A percentile compares a stretch with the other conserved stretches of the same genome.
phyloP scores from a whole-genome alignment of 1,140 invertebrate species.

The Tetramorium parvispinum region DNA sequence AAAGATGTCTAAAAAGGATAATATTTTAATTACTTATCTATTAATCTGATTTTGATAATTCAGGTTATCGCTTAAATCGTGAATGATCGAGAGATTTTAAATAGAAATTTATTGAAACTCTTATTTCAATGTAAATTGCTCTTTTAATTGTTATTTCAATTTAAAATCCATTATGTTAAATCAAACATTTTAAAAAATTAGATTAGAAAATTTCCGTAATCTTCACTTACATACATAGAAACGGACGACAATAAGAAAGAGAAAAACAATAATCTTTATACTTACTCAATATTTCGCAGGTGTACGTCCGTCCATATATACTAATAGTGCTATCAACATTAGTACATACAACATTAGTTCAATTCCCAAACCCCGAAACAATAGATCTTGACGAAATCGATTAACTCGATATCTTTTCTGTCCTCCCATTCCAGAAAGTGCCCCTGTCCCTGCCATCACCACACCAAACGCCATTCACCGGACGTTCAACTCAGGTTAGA shows the following conservation, averaged over 20 bases:
- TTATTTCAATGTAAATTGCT: neutral
- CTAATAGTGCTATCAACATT: constrained; percentile 55
- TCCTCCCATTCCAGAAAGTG: constrained; percentile 81
- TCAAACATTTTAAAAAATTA: neutral
- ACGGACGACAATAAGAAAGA: neutral
- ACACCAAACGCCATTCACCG: constrained; percentile 80
- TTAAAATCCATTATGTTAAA: neutral
- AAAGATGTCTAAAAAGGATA: neutral
- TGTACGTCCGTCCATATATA: constrained; percentile 40
- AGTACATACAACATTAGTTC: constrained; percentile 63
- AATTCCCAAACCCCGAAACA: constrained; percentile 58
- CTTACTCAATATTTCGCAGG: neutral
- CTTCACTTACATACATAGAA: neutral
- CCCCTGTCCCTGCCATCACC: constrained; percentile 80
- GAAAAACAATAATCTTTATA: constrained; percentile 20
- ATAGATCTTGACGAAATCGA: constrained; percentile 74
- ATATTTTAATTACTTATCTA: neutral
- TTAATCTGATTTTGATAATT: neutral
- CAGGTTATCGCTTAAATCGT: neutral
- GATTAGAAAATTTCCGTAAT: neutral
- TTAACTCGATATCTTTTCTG: constrained; percentile 80
- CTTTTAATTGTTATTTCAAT: too few species aligned
- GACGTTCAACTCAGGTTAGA: constrained; percentile 83
- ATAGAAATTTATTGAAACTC: neutral
- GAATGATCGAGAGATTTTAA: neutral